Evolutionary conservation across 2,888 invertebrate genomes (phyloP).

Genomic region (Sialis lutaria): DNA sequence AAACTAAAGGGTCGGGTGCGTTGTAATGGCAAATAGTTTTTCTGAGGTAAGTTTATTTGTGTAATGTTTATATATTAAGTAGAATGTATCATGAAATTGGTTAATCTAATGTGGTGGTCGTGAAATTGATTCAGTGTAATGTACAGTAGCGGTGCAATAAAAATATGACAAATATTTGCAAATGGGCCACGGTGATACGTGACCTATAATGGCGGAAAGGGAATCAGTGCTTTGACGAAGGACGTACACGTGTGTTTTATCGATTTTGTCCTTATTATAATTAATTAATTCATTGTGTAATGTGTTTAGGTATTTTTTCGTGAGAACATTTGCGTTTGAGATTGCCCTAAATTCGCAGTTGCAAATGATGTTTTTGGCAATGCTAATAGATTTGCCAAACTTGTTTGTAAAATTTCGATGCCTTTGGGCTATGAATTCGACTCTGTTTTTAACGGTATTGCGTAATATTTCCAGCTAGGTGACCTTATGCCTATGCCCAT

Average conservation of each 20-base stretch:
- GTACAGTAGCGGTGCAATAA: too few species aligned
- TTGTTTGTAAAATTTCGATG: background rate
- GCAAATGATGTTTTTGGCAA: background rate
- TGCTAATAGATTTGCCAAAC: background rate
- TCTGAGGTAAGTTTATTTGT: constrained; percentile 45
- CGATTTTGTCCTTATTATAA: background rate
- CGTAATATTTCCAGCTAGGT: constrained; percentile 2
- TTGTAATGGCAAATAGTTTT: constrained; percentile 64
- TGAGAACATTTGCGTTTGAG: too few species aligned
- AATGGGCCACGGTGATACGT: constrained; percentile 3
- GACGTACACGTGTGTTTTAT: constrained; percentile 5
- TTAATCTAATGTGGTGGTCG: too few species aligned
- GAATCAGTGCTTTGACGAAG: constrained; percentile 2
- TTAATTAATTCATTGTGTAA: background rate
- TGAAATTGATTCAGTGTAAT: too few species aligned
- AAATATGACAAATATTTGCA: background rate
- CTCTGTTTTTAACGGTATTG: constrained; percentile 1
- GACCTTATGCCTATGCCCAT: background rate
- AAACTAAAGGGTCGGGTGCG: constrained; percentile 62
- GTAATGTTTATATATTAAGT: too few species aligned
- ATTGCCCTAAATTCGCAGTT: background rate
- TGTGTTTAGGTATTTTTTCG: background rate
- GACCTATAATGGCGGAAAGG: constrained; percentile 6
- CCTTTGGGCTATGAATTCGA: constrained; percentile 1
- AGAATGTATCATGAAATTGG: too few species aligned